Percentiles rank a stretch among this genome's conserved stretches.
Evolutionary conservation across 2,113 vertebrate genomes (phyloP).

Genomic region (Alosa alosa): DNA sequence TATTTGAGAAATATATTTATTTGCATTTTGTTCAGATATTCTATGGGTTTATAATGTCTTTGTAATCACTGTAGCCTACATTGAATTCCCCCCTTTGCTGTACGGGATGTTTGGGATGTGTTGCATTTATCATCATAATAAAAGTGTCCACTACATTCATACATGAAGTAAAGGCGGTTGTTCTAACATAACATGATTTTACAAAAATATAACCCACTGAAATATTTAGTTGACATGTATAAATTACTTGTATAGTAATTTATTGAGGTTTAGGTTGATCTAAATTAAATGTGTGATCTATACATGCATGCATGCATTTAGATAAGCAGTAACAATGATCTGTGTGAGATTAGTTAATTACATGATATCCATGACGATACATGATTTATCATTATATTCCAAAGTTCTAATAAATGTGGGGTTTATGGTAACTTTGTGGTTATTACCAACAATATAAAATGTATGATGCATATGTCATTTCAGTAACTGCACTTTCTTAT

Average conservation of each 20-base stretch:
- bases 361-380: neutral
- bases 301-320: neutral
- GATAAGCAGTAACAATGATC: neutral
- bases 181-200: neutral
- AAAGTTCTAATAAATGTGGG: neutral
- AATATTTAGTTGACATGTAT: neutral
- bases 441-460: neutral
- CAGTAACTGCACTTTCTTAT: neutral
- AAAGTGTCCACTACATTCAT: neutral
- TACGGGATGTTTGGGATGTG: neutral
- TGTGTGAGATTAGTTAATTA: neutral
- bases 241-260: neutral
- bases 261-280: neutral
- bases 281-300: neutral
- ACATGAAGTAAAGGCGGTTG: neutral
- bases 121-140: neutral
- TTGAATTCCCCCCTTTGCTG: neutral
- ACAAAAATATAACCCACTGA: neutral
- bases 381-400: neutral
- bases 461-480: neutral
- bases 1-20: neutral
- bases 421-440: neutral
- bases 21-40: neutral
- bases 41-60: neutral
- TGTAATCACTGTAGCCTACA: neutral